phyloP scores from a whole-genome alignment of 2,113 vertebrate species.

The Pitta sordida region DNA sequence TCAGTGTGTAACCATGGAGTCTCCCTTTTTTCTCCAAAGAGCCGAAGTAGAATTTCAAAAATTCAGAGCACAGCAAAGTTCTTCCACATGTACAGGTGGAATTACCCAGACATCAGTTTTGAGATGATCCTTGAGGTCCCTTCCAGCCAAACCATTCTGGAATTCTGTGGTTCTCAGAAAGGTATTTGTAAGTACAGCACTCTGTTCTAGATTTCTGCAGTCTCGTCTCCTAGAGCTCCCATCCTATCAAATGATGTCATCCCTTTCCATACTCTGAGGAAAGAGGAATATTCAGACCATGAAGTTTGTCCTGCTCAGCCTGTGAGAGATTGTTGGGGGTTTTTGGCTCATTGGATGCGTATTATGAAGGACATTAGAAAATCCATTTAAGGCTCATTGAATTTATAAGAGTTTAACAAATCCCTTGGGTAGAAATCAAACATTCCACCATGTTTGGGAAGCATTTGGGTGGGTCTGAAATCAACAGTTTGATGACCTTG shows the following conservation, averaged over 20 bases:
- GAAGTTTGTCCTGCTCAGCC: not conserved
- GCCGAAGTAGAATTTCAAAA: not conserved
- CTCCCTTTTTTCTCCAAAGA: not conserved
- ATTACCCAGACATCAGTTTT: not conserved
- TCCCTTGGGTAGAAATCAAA: not conserved
- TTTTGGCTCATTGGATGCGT: rapidly evolving
- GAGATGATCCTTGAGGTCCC: not conserved
- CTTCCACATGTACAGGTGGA: not conserved
- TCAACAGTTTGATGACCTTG: not conserved
- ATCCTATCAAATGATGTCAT: not conserved
- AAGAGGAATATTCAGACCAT: not conserved
- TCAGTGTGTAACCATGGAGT: not conserved
- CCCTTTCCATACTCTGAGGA: not conserved
- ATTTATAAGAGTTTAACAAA: not conserved
- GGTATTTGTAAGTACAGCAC: not conserved
- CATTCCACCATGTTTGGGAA: not conserved
- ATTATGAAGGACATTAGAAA: not conserved
- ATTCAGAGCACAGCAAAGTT: not conserved
- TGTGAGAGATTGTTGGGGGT: rapidly evolving
- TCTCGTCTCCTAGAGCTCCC: not conserved
- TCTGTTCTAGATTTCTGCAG: not conserved
- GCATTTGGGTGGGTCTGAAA: not conserved
- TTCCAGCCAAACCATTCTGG: not conserved
- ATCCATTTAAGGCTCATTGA: not conserved
- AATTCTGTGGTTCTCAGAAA: not conserved